phyloP scores from a whole-genome alignment of 2,888 invertebrate species.

The Orchestes rusci region DNA sequence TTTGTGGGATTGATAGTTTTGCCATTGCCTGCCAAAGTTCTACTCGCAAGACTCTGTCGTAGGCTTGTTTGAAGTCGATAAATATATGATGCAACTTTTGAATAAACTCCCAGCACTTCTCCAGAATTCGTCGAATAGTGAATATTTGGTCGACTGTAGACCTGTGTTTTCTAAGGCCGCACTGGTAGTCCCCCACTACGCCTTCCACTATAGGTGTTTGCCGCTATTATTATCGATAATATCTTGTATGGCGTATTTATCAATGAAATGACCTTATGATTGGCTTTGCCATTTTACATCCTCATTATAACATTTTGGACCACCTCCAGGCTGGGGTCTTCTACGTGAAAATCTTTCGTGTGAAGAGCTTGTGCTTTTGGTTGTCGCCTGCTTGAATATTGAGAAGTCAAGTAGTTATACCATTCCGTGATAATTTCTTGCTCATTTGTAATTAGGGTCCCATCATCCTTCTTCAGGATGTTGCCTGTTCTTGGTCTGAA shows the following conservation, averaged over 20 bases:
- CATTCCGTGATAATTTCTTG: too few species aligned
- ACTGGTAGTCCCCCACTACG: constrained; percentile 9
- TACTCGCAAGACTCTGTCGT: constrained; percentile 15
- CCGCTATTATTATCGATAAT: too few species aligned
- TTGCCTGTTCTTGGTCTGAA: background rate
- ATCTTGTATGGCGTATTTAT: background rate
- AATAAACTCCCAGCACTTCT: constrained; percentile 20
- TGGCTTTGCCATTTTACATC: too few species aligned
- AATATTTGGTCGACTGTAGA: constrained; percentile 12
- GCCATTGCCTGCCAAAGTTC: constrained; percentile 17
- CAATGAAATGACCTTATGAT: background rate
- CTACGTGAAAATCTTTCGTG: too few species aligned
- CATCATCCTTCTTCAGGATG: too few species aligned
- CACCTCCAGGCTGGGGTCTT: too few species aligned
- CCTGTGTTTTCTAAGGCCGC: constrained; percentile 8
- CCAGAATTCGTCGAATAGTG: constrained; percentile 10
- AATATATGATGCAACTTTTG: constrained; percentile 17
- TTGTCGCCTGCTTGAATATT: too few species aligned
- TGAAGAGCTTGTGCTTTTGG: too few species aligned
- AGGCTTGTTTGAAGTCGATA: constrained; percentile 22
- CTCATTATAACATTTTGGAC: too few species aligned
- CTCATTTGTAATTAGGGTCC: too few species aligned
- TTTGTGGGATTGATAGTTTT: constrained; percentile 18
- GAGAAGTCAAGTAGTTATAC: too few species aligned
- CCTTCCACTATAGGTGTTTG: background rate